These are phyloP conservation scores for Gila orcuttii DNA, from an alignment of 2,113 vertebrate species.

Conservation along the genomic window DNA sequence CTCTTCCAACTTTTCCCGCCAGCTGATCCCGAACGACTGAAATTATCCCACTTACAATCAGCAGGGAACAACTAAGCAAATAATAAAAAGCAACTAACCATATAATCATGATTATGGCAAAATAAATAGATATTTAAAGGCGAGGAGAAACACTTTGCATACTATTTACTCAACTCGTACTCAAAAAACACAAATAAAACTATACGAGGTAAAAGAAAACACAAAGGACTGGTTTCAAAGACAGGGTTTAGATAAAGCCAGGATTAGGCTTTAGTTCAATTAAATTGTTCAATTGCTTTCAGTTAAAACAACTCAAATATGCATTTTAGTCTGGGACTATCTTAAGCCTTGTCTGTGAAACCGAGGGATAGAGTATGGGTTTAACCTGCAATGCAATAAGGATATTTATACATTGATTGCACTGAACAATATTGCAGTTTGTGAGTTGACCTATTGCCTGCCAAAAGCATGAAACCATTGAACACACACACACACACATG, in stretches of 20 bases:
- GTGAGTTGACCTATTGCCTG: too few relatives aligned
- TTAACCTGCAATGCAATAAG: neutral
- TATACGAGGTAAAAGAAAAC: neutral
- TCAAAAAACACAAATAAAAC: neutral
- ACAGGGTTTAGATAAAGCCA: too few relatives aligned
- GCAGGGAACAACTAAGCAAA: constrained; percentile 22
- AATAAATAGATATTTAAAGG: neutral
- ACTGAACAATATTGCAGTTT: neutral
- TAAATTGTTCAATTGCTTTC: too few relatives aligned
- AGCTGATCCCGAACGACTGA: constrained; percentile 18
- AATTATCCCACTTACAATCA: constrained; percentile 12
- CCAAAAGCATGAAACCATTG: neutral
- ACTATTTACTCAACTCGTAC: neutral
- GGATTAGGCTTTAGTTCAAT: too few relatives aligned
- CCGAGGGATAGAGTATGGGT: neutral
- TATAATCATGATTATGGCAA: constrained; percentile 7
- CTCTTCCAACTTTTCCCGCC: neutral
- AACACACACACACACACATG: too few relatives aligned
- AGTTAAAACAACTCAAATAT: too few relatives aligned
- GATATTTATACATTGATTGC: neutral
- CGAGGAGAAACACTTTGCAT: neutral
- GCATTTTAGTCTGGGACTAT: too few relatives aligned
- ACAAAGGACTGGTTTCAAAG: too few relatives aligned
- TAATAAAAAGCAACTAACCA: neutral
- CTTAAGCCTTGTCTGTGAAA: too few relatives aligned